phyloP scores from a whole-genome alignment of 2,797 vertebrate species.

The Decapterus maruadsi region DNA sequence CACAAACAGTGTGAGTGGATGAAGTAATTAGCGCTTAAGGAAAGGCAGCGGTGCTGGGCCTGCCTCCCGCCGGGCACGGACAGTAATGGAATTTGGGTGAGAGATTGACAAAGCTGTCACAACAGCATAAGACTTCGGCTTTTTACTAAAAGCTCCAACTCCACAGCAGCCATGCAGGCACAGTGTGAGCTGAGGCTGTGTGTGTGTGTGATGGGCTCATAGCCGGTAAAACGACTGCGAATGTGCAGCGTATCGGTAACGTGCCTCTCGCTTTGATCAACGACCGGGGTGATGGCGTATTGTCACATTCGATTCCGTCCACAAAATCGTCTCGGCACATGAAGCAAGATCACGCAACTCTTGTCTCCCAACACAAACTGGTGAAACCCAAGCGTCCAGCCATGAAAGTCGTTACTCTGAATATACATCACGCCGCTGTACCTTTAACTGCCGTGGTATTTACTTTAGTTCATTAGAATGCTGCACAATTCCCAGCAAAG shows the following conservation, averaged over 20 bases:
- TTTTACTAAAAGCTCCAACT: not conserved
- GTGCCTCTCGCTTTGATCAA: not conserved
- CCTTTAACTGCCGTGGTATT: slow-evolving; percentile 43
- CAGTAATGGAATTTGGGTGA: not conserved
- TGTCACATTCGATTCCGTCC: not conserved
- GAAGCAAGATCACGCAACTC: not conserved
- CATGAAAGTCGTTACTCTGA: not conserved
- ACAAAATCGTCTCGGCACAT: not conserved
- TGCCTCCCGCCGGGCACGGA: not conserved
- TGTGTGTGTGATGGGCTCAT: not conserved
- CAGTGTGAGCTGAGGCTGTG: too few species aligned
- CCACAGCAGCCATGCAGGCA: not conserved
- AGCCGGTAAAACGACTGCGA: not conserved
- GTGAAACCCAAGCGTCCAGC: slow-evolving; percentile 5
- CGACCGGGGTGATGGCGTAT: too few species aligned
- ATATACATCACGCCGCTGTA: slow-evolving; percentile 8
- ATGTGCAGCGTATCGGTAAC: not conserved
- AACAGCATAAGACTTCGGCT: not conserved
- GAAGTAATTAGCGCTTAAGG: too few species aligned
- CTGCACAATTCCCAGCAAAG: slow-evolving; percentile 27
- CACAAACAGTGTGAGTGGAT: too few species aligned
- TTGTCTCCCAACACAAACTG: not conserved
- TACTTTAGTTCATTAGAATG: slow-evolving; percentile 38
- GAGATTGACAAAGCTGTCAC: not conserved
- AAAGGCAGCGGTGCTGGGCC: too few species aligned